Evolutionary conservation across 2,113 vertebrate species (phyloP).

Genomic region (Aegypius monachus): DNA sequence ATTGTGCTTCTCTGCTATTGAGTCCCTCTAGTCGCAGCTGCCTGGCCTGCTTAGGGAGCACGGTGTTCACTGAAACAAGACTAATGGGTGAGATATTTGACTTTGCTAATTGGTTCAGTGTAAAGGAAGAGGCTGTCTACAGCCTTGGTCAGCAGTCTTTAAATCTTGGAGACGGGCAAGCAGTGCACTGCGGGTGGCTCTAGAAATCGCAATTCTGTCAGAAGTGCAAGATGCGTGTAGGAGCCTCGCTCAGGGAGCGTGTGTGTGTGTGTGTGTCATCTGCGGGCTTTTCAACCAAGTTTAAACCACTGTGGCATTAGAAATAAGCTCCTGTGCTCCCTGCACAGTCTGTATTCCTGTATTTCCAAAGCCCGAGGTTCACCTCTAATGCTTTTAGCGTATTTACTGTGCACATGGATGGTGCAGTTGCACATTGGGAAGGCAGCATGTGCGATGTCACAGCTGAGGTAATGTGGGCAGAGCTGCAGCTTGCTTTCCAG

Average conservation of each 20-base stretch:
- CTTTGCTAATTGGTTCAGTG: constrained; percentile 73
- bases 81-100: constrained; percentile 68
- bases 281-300: accelerated
- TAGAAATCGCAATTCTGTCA: neutral
- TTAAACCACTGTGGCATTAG: no score
- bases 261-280: neutral
- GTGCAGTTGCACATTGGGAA: neutral
- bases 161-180: neutral
- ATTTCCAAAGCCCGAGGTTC: neutral
- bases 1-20: neutral
- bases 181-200: neutral
- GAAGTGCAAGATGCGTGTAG: accelerated
- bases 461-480: neutral
- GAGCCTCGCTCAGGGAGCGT: neutral
- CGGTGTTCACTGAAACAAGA: constrained; percentile 8
- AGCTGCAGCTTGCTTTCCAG: neutral
- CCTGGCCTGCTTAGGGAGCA: neutral
- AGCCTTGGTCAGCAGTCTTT: neutral
- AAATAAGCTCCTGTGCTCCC: neutral
- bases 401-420: accelerated
- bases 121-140: constrained; percentile 31
- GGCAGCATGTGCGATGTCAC: neutral
- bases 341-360: accelerated
- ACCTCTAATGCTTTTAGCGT: accelerated
- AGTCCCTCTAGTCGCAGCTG: neutral